Evolutionary conservation across 2,888 invertebrate species (phyloP).

Genomic region (Apodemia mormo): DNA sequence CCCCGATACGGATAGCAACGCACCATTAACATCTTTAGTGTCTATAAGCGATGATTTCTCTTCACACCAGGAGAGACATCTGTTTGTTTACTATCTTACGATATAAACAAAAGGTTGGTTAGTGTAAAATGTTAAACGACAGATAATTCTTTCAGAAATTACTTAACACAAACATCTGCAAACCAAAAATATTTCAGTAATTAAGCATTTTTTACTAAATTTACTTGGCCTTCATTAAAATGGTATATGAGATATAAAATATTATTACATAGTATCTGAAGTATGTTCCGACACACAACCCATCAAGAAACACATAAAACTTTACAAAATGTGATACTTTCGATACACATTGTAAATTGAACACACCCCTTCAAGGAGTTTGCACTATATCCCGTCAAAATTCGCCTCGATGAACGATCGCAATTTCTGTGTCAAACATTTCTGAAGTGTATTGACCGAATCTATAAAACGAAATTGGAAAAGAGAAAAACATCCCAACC

Average conservation of each 20-base stretch:
- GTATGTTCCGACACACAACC: not conserved
- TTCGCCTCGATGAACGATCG: conserved; percentile 7
- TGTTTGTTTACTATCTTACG: too few relatives aligned
- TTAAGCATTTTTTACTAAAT: not conserved
- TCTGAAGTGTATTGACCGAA: conserved; percentile 16
- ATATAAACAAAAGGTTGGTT: too few relatives aligned
- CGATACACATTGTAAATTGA: conserved; percentile 9
- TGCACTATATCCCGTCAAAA: conserved; percentile 14
- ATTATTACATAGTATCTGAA: not conserved
- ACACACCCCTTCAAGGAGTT: conserved; percentile 4
- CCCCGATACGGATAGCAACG: too few relatives aligned
- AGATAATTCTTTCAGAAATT: too few relatives aligned
- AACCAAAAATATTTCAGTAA: not conserved
- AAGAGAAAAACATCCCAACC: conserved; percentile 1
- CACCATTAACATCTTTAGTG: too few relatives aligned
- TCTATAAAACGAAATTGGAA: conserved; percentile 15
- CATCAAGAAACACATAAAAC: not conserved
- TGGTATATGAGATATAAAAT: not conserved
- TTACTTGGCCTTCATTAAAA: not conserved
- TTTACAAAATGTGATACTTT: not conserved
- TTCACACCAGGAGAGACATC: too few relatives aligned
- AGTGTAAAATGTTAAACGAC: too few relatives aligned
- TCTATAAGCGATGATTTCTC: too few relatives aligned
- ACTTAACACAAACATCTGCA: not conserved
- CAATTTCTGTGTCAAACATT: conserved; percentile 19